Conservation (phyloP, 2,797 vertebrate species). For the Ctenochaetus hawaiiensis region DNA sequence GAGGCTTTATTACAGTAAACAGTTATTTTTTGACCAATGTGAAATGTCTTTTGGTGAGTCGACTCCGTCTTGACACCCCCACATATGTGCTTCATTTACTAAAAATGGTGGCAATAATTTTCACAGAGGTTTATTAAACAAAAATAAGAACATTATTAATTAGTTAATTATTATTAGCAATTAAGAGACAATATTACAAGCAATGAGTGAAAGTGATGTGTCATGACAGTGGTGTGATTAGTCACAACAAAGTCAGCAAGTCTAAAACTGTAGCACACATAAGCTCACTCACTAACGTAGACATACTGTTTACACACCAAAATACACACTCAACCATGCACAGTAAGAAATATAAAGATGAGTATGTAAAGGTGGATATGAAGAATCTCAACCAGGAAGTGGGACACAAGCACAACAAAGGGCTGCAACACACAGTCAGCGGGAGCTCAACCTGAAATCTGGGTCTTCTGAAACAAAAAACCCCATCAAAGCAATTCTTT, state of each 20-base stretch:
- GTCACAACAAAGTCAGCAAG: neutral
- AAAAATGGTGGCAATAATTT: too few relatives aligned
- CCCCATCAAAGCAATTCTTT: slow-evolving; percentile 73
- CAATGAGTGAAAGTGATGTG: neutral
- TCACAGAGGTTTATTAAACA: too few relatives aligned
- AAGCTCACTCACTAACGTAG: neutral
- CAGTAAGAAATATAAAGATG: neutral
- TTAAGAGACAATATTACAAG: neutral
- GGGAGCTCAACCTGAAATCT: slow-evolving; percentile 58
- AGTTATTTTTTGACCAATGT: too few relatives aligned
- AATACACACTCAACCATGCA: neutral
- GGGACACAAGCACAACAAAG: slow-evolving; percentile 19
- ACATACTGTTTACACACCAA: neutral
- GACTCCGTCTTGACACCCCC: too few relatives aligned
- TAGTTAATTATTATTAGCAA: neutral
- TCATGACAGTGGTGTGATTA: neutral
- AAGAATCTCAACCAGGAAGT: slow-evolving; percentile 13
- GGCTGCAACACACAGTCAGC: slow-evolving; percentile 14
- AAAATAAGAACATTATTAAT: too few relatives aligned
- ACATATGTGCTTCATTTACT: too few relatives aligned
- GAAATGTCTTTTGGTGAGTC: too few relatives aligned
- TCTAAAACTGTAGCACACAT: too few relatives aligned
- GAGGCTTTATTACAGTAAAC: too few relatives aligned
- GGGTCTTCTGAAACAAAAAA: slow-evolving; percentile 68
- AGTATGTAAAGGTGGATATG: neutral